Base-by-base conservation (phyloP, 2,113 vertebrate species). In the Merops nubicus region DNA sequence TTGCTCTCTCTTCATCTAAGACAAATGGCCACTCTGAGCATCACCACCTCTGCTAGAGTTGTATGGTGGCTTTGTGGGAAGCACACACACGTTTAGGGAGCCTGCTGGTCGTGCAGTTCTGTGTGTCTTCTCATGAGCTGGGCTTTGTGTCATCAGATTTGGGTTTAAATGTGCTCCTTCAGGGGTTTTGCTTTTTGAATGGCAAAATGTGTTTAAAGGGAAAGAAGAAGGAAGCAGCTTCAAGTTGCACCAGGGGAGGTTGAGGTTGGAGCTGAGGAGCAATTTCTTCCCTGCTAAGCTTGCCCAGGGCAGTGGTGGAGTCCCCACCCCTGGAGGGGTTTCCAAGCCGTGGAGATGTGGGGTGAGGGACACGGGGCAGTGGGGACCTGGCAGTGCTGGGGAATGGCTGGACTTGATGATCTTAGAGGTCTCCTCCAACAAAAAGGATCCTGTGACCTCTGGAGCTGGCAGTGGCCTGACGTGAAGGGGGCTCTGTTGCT, bases 71-170 rank as follows among this genome's bases (percentile, higher is more conserved):
- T 91, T 40, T 31, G 5, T 23, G 15, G 33, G 77, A 60, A 43
- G 48, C 16, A 1, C 5, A 3, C 8, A 5, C 5, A 1, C 6
- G 12, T 53, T 72, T 2, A 20, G 59, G 77, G 81, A 16, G n/a
- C 4, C 19, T 43, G 43, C 45, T 83, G 67, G 36, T 3, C 28
- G 26, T 19, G 56, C 65, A 65, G 60, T 42, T 63, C 1, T 2
- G 1, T 11, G 34, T 42, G 42, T 28, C 38, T 40, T 16, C 50
- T 54, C 13, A 4, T 33, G 17, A 12, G 22, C 54, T 42, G 21
- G 31, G 2, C 29, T 36, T 36, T 4, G 19, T 34, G 2, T 47
- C 28, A 43, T 15, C 86, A 64, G 17, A 2, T 28, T 23, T 3
- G 53, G 38, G 4, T 57, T 47, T 69, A 11, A 64, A 64, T 1